Conservation (phyloP, 2,888 invertebrate species). For the Prionchulus punctatus region DNA sequence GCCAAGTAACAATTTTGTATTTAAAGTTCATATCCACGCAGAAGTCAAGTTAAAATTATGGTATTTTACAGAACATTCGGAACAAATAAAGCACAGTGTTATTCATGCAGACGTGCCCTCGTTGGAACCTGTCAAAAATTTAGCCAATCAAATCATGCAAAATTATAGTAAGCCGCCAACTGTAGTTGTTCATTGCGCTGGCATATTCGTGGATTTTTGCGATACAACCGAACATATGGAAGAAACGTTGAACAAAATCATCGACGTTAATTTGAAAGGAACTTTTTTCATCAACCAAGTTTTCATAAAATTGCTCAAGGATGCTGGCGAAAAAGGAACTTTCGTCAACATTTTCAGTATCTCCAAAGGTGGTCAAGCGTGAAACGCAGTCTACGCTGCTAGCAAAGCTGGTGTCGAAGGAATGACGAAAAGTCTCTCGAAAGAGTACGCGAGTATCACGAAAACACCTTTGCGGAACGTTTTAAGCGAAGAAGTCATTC, state of each 20-base stretch:
- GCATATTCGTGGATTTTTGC: constrained; percentile 2
- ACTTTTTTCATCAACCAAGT: constrained; percentile 7
- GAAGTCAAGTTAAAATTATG: not conserved
- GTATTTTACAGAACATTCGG: not conserved
- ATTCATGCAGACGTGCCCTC: not conserved
- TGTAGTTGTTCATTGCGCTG: not conserved
- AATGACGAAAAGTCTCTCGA: constrained; percentile 36
- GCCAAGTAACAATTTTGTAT: not conserved
- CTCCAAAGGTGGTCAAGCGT: constrained; percentile 35
- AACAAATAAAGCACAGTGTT: not conserved
- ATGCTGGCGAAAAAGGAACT: constrained; percentile 22
- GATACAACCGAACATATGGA: constrained; percentile 10
- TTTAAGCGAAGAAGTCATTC: constrained; percentile 33
- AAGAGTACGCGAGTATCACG: constrained; percentile 32
- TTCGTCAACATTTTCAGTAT: constrained; percentile 36
- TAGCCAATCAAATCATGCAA: not conserved
- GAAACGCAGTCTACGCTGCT: constrained; percentile 36
- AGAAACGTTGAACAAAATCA: constrained; percentile 3
- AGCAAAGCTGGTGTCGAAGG: constrained; percentile 36
- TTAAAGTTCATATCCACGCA: not conserved
- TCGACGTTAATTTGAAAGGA: no score
- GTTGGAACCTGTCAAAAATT: not conserved
- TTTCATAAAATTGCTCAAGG: constrained; percentile 1
- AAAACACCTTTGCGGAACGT: constrained; percentile 19
- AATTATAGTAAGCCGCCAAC: not conserved